A percentile compares a stretch with the other conserved stretches of the same genome.
Evolutionary conservation across 2,113 vertebrate species (phyloP).

Genomic region (Gorsachius goisagi): DNA sequence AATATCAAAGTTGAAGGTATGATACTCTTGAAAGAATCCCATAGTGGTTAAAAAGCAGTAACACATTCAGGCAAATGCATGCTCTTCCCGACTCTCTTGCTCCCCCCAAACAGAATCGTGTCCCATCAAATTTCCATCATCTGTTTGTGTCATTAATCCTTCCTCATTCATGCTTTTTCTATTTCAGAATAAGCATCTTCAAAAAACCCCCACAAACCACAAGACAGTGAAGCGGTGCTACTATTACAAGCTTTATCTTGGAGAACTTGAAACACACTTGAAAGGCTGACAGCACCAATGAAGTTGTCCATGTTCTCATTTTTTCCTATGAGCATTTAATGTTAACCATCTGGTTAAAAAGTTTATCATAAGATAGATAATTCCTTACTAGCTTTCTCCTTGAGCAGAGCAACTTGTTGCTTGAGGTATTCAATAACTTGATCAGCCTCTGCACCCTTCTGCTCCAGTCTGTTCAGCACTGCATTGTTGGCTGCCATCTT

Average conservation of each 20-base stretch:
- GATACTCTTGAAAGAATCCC: background rate
- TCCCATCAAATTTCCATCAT: background rate
- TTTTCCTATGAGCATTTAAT: background rate
- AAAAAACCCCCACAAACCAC: background rate
- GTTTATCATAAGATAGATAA: background rate
- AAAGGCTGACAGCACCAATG: background rate
- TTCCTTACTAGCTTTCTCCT: constrained; percentile 93
- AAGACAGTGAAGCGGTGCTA: background rate
- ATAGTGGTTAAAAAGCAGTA: background rate
- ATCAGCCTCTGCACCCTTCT: constrained; percentile 92
- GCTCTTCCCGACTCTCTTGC: background rate
- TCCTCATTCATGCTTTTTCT: background rate
- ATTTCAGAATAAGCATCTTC: background rate
- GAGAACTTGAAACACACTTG: background rate
- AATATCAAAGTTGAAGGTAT: background rate
- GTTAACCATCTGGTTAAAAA: background rate
- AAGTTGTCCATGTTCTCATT: background rate
- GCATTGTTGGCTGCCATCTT: constrained; percentile 90
- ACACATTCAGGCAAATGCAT: background rate
- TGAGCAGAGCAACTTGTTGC: constrained; percentile 93
- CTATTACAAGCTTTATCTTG: background rate
- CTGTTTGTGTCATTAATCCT: background rate
- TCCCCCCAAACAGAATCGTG: accelerated
- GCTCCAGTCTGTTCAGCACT: constrained; percentile 88
- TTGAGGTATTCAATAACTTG: constrained; percentile 96